Conservation (phyloP, 2,888 invertebrate genomes). For the Ecdyonurus torrentis region DNA sequence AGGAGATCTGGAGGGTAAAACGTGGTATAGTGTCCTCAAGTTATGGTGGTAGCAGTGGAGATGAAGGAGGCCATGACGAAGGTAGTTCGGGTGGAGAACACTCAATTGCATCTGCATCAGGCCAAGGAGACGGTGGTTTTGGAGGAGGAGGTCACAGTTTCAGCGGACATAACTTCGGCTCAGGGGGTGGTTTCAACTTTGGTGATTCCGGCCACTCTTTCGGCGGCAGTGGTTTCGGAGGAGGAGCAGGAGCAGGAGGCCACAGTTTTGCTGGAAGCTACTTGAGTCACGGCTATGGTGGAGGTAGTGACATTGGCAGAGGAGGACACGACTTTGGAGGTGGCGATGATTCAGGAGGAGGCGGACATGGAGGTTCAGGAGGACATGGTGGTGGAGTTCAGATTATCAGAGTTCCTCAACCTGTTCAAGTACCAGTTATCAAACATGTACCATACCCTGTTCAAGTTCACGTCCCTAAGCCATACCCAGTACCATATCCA, state of each 20-base stretch:
- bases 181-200: neutral
- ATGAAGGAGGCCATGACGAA: neutral
- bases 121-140: neutral
- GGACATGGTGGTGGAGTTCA: neutral
- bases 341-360: neutral
- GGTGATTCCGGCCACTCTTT: neutral
- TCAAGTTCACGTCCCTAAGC: neutral
- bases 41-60: neutral
- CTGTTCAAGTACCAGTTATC: constrained; percentile 7
- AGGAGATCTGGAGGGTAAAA: too few species aligned
- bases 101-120: neutral
- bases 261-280: neutral
- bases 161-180: neutral
- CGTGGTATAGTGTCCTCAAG: too few species aligned
- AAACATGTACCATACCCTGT: constrained; percentile 10
- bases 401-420: constrained; percentile 6
- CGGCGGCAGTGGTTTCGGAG: neutral
- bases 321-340: constrained; percentile 1
- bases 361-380: neutral
- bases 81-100: neutral
- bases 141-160: neutral
- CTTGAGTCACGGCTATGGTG: neutral
- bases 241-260: neutral
- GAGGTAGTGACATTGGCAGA: neutral
- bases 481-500: neutral